A percentile compares a stretch with the other conserved stretches of the same genome.
Evolutionary conservation across 2,113 vertebrate genomes (phyloP).

Genomic region (Aptenodytes patagonicus): DNA sequence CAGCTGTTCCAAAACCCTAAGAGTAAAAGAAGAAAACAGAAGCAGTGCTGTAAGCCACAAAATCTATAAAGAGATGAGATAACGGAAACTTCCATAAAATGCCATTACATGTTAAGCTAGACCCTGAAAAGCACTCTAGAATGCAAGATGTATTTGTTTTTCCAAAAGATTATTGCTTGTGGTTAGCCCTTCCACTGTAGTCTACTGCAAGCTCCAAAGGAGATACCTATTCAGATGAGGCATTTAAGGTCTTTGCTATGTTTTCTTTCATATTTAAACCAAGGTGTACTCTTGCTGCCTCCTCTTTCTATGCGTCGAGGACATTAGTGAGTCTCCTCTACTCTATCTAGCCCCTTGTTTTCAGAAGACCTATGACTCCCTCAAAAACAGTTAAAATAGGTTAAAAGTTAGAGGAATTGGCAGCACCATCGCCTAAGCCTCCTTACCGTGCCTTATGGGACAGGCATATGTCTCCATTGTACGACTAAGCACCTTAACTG

Average conservation of each 20-base stretch:
- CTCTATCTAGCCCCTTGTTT: background rate
- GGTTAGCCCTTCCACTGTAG: background rate
- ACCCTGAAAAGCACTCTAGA: background rate
- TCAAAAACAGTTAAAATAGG: background rate
- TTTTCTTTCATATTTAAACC: background rate
- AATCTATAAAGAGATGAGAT: background rate
- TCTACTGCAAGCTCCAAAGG: background rate
- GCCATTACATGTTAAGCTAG: background rate
- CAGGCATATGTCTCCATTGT: background rate
- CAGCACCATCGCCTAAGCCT: background rate
- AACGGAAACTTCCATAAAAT: background rate
- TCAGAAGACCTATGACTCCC: background rate
- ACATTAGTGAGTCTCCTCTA: background rate
- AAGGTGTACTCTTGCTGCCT: background rate
- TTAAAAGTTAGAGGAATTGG: background rate
- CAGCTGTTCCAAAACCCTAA: background rate
- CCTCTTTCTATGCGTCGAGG: too few relatives aligned
- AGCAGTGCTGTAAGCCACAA: background rate
- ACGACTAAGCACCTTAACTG: background rate
- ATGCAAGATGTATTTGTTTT: background rate
- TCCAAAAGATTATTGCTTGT: background rate
- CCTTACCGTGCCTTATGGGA: background rate
- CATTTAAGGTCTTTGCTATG: background rate
- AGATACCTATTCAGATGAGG: background rate
- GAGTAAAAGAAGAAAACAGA: background rate